Base-by-base conservation (phyloP, 1,140 invertebrate species). In the Tetramorium parvispinum region DNA sequence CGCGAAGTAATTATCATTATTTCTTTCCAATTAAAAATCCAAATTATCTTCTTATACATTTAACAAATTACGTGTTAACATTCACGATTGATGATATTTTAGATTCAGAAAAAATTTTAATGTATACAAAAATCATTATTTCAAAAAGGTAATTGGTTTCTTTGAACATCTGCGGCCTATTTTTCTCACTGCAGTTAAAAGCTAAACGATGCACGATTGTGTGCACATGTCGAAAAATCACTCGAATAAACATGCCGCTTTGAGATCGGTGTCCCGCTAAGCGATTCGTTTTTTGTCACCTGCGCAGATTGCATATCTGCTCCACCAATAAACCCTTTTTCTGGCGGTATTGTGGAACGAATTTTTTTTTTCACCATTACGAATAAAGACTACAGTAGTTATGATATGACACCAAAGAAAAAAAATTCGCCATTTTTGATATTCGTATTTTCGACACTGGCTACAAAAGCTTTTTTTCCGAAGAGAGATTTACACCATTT, bases 181-280 rank as follows among this genome's bases (percentile, higher is more conserved):
- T 32, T 61, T 61, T 13, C 27, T 61, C 3, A 13, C 13, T 59
- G 18, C 6, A 24, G 71, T 40, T 55, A 32, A 57, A 61, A 65
- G 43, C 59, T 27, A 65, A 78, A 27, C n/a, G 24, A 8, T 21
- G 76, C 43, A 27, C 10, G n/a, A 2, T 11, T 27, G 24, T 37
- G 40, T 49, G 40, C 21, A 24, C 37, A 63, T 32, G 27, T 49
- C 27, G 46, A 78, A 78, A 78, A 78, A 65, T 78, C 76, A 61
- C 63, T 73, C 61, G 40, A 57, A 66, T 55, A 40, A 65, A 37
- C 61, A 32, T 76, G 51, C 24, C 71, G 10, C 82, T 77, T 85
- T 85, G 59, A 65, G 37, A 61, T 77, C 75, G 43, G n/a, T 18
- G 24, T 40, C 59, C 16, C 32, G 32, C n/a, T 32, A 46, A 13